Evolutionary conservation across 2,888 invertebrate genomes (phyloP).

Genomic region (Mythimna vitellina): DNA sequence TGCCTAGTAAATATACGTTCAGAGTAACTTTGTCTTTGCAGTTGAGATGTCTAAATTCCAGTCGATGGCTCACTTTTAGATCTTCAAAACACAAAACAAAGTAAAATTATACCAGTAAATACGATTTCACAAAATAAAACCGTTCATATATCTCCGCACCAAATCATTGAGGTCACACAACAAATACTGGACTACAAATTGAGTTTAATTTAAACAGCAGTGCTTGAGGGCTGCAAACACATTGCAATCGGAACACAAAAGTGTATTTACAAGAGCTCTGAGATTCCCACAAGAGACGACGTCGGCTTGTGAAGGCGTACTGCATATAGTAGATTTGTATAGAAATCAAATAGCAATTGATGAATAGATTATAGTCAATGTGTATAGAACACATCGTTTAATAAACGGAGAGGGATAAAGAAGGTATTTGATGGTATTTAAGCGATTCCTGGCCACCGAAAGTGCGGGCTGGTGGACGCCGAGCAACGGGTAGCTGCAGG

Average conservation of each 20-base stretch:
- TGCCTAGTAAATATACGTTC: no score
- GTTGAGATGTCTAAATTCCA: background rate
- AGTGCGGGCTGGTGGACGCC: no score
- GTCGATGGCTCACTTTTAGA: no score
- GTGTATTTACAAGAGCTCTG: constrained; percentile 64
- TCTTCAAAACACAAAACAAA: no score
- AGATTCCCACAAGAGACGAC: constrained; percentile 17
- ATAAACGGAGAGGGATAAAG: background rate
- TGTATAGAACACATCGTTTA: background rate
- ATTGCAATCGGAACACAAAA: constrained; percentile 60
- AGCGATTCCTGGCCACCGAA: no score
- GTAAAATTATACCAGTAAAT: no score
- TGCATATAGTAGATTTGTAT: constrained; percentile 4
- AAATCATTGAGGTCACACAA: constrained; percentile 5
- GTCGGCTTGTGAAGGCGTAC: constrained; percentile 2
- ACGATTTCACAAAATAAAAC: background rate
- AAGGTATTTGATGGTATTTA: background rate
- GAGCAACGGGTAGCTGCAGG: no score
- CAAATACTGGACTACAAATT: constrained; percentile 52
- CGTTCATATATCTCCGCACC: background rate
- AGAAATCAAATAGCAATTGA: background rate
- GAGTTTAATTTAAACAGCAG: constrained; percentile 66
- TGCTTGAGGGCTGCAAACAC: constrained; percentile 59
- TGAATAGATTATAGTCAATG: background rate
- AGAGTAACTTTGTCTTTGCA: no score